Percentiles rank a stretch among this genome's conserved stretches.
phyloP scores from a whole-genome alignment of 2,113 vertebrate species.

The Pelusios castaneus region DNA sequence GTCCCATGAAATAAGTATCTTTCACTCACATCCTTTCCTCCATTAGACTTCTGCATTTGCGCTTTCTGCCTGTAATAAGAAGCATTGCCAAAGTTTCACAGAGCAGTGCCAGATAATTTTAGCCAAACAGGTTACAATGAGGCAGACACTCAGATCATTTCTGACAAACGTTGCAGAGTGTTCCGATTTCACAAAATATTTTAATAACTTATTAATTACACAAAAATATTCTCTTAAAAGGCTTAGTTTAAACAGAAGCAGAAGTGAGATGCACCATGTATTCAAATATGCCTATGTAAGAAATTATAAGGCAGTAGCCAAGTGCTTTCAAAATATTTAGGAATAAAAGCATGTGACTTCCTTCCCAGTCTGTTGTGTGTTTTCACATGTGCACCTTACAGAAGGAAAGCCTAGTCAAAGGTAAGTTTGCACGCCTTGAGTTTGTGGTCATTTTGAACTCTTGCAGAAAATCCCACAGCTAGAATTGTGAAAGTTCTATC shows the following conservation, averaged over 20 bases:
- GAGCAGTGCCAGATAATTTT: background rate
- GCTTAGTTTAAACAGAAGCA: background rate
- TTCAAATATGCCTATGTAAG: background rate
- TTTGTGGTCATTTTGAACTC: background rate
- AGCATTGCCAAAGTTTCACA: background rate
- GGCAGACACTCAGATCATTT: background rate
- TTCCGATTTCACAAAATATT: background rate
- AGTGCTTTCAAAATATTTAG: background rate
- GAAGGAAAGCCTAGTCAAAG: background rate
- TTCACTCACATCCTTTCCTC: conserved; percentile 66
- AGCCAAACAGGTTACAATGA: background rate
- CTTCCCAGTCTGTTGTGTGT: background rate
- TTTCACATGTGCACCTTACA: background rate
- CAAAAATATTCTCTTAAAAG: background rate
- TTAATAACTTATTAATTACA: background rate
- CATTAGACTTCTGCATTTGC: conserved; percentile 74
- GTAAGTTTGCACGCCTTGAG: background rate
- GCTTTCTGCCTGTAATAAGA: conserved; percentile 74
- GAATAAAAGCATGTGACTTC: background rate
- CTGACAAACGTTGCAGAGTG: background rate
- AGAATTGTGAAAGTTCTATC: background rate
- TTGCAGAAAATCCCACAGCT: background rate
- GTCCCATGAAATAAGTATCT: conserved; percentile 78
- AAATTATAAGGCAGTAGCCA: background rate
- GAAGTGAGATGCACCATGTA: background rate